Evolutionary conservation across 2,113 vertebrate genomes (phyloP).

Genomic region (Donacobius atricapilla): DNA sequence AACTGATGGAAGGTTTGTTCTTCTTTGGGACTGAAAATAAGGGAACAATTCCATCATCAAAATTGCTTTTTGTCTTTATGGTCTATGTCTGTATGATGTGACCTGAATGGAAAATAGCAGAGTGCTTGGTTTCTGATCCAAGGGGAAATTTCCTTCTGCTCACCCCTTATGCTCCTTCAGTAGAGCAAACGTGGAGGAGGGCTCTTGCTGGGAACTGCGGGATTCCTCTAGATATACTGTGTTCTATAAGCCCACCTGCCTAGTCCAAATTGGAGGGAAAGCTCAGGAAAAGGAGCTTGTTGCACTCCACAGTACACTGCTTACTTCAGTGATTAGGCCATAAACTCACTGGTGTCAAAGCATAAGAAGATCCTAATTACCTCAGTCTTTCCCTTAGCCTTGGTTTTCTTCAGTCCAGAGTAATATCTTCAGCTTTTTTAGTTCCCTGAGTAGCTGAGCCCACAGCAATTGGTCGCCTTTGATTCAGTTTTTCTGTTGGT

Average conservation of each 20-base stretch:
- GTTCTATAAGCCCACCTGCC: not conserved
- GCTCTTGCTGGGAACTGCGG: not conserved
- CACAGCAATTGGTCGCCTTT: not conserved
- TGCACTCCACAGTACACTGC: not conserved
- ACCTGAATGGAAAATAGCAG: not conserved
- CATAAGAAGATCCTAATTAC: not conserved
- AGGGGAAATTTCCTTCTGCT: not conserved
- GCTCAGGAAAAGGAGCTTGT: not conserved
- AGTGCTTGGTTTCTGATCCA: not conserved
- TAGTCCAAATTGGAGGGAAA: not conserved
- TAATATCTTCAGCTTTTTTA: not conserved
- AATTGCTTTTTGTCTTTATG: not conserved
- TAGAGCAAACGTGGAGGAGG: not conserved
- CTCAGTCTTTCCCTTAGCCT: not conserved
- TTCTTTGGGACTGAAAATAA: not conserved
- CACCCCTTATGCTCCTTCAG: rapidly evolving
- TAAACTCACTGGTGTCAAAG: not conserved
- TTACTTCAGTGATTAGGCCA: not conserved
- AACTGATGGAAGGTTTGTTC: not conserved
- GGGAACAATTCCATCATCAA: not conserved
- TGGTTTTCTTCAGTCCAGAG: not conserved
- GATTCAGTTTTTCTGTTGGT: not conserved
- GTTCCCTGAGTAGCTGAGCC: not conserved
- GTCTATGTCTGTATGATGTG: not conserved
- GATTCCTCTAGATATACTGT: not conserved